A percentile compares a stretch with the other conserved stretches of the same genome.
phyloP scores from a whole-genome alignment of 2,888 invertebrate genomes.

The Conchocele bisecta region DNA sequence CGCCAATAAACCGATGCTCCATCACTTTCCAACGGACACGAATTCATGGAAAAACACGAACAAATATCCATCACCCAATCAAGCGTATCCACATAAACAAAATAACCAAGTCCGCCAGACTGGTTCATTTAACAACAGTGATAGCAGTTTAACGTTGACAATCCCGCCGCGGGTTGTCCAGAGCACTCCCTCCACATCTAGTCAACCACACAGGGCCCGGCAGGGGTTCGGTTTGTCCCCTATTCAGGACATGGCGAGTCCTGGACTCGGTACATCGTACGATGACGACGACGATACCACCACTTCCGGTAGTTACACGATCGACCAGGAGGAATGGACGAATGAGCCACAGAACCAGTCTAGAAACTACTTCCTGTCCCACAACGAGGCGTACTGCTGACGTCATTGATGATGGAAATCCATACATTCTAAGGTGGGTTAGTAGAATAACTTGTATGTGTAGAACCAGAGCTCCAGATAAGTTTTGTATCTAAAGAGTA shows the following conservation, averaged over 20 bases:
- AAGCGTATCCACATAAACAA: slow-evolving; percentile 12
- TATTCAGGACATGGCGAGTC: slow-evolving; percentile 29
- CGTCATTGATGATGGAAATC: neutral
- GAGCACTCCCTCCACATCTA: slow-evolving; percentile 4
- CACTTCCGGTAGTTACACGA: slow-evolving; percentile 59
- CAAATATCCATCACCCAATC: slow-evolving; percentile 25
- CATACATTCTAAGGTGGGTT: too few relatives aligned
- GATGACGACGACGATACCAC: slow-evolving; percentile 61
- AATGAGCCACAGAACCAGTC: slow-evolving; percentile 35
- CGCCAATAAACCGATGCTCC: slow-evolving; percentile 52
- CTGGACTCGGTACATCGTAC: slow-evolving; percentile 47
- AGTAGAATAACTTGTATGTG: too few relatives aligned
- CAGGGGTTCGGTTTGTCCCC: slow-evolving; percentile 33
- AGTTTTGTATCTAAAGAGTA: too few relatives aligned
- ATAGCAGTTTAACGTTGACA: neutral
- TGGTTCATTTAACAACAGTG: neutral
- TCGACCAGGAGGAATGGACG: slow-evolving; percentile 58
- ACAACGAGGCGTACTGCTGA: slow-evolving; percentile 59
- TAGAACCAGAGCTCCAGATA: too few relatives aligned
- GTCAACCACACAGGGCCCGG: slow-evolving; percentile 1
- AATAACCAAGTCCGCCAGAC: slow-evolving; percentile 19
- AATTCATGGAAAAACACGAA: slow-evolving; percentile 40
- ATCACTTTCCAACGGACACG: too few relatives aligned
- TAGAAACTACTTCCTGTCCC: slow-evolving; percentile 43
- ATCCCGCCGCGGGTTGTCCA: neutral